phyloP scores from a whole-genome alignment of 2,888 invertebrate species.

The Hypsopygia costalis region DNA sequence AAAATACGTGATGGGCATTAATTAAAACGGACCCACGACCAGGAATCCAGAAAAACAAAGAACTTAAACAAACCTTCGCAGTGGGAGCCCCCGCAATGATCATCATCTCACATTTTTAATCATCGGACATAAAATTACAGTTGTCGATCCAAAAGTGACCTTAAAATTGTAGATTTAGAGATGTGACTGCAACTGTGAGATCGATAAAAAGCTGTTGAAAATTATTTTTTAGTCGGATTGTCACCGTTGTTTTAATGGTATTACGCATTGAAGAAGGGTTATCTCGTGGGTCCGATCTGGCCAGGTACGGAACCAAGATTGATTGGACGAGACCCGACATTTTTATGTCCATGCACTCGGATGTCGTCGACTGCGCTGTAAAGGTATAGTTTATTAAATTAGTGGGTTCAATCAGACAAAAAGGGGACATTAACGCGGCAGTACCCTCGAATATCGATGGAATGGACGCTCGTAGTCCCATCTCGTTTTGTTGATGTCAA shows the following conservation, averaged over 20 bases:
- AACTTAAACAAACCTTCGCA: constrained; percentile 75
- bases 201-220: constrained; percentile 70
- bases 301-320: constrained; percentile 73
- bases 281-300: constrained; percentile 70
- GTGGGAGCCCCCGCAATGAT: constrained; percentile 77
- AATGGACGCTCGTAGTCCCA: constrained; percentile 36
- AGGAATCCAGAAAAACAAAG: constrained; percentile 78
- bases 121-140: constrained; percentile 57
- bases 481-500: constrained; percentile 33
- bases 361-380: constrained; percentile 67
- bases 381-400: constrained; percentile 72
- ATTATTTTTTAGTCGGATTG: constrained; percentile 76
- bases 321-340: constrained; percentile 71
- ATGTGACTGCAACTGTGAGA: constrained; percentile 26
- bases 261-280: constrained; percentile 78
- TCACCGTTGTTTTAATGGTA: constrained; percentile 81
- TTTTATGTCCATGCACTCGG: constrained; percentile 67
- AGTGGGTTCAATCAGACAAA: constrained; percentile 58
- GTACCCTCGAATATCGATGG: constrained; percentile 32
- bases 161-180: constrained; percentile 36
- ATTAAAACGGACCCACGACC: constrained; percentile 79
- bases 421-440: constrained; percentile 48
- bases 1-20: constrained; percentile 81
- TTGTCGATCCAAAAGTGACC: constrained; percentile 46
- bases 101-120: constrained; percentile 79